These are phyloP conservation scores for Lates calcarifer DNA, from an alignment of 2,113 vertebrate species.

Conservation along the genomic window DNA sequence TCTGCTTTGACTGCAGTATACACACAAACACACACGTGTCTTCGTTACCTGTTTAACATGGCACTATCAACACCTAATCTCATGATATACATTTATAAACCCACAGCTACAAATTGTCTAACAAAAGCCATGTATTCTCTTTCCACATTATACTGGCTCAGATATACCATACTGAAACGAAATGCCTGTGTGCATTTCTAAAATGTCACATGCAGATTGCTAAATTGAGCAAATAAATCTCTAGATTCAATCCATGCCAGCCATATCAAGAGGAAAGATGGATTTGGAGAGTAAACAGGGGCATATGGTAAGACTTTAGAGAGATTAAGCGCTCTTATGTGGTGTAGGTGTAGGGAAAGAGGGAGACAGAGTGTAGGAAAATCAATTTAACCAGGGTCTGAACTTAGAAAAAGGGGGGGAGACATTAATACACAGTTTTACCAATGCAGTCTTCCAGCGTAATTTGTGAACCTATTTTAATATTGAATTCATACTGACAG, in stretches of 20 bases:
- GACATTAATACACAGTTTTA: constrained; percentile 31
- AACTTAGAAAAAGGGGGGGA: constrained; percentile 12
- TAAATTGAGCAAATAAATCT: constrained; percentile 70
- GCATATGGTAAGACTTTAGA: constrained; percentile 72
- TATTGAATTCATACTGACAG: constrained; percentile 37
- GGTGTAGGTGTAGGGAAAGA: constrained; percentile 38
- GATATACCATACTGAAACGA: constrained; percentile 15
- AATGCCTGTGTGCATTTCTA: constrained; percentile 35
- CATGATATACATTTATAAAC: background rate
- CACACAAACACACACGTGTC: background rate
- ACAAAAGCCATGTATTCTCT: constrained; percentile 32
- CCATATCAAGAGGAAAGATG: constrained; percentile 67
- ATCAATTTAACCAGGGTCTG: constrained; percentile 39
- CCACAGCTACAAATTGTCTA: background rate
- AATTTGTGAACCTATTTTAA: constrained; percentile 44
- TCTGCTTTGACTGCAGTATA: constrained; percentile 46
- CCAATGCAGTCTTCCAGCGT: constrained; percentile 23
- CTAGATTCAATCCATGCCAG: constrained; percentile 57
- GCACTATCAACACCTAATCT: constrained; percentile 1
- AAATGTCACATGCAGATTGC: constrained; percentile 60
- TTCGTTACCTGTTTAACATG: constrained; percentile 14
- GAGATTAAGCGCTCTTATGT: constrained; percentile 52
- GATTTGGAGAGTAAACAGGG: constrained; percentile 70
- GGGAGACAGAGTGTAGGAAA: constrained; percentile 38
- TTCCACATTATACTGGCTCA: constrained; percentile 8